phyloP scores from a whole-genome alignment of 2,113 vertebrate species.

The Plecturocebus donacophilus region DNA sequence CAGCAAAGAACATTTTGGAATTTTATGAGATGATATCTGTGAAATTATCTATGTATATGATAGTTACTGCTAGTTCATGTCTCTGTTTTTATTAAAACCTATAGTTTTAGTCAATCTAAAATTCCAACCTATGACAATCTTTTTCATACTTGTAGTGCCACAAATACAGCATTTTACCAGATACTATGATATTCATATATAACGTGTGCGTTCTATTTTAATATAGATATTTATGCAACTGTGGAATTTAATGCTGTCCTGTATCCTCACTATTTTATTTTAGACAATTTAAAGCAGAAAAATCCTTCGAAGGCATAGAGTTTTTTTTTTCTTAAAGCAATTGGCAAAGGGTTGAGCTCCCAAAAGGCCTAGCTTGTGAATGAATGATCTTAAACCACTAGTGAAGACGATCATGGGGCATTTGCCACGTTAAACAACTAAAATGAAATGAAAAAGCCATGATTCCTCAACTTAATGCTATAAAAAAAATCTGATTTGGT shows the following conservation, averaged over 20 bases:
- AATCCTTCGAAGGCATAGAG: background rate
- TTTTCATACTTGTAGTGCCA: background rate
- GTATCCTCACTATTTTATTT: background rate
- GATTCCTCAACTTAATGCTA: background rate
- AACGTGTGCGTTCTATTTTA: background rate
- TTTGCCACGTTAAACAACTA: constrained; percentile 5
- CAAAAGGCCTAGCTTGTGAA: background rate
- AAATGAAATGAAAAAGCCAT: background rate
- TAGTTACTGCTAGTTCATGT: background rate
- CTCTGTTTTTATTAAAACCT: background rate
- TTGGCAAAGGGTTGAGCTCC: background rate
- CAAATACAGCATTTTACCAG: background rate
- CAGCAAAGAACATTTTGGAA: background rate
- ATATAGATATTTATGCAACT: background rate
- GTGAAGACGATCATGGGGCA: background rate
- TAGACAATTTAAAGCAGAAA: background rate
- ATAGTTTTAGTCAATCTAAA: background rate
- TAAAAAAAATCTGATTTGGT: background rate
- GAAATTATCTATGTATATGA: background rate
- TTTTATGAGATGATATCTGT: background rate
- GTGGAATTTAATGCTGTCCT: background rate
- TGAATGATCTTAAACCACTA: background rate
- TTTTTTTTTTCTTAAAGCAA: background rate
- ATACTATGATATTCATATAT: background rate
- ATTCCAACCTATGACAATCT: background rate